phyloP scores from a whole-genome alignment of 2,113 vertebrate genomes.

The Paracanthobrama guichenoti region DNA sequence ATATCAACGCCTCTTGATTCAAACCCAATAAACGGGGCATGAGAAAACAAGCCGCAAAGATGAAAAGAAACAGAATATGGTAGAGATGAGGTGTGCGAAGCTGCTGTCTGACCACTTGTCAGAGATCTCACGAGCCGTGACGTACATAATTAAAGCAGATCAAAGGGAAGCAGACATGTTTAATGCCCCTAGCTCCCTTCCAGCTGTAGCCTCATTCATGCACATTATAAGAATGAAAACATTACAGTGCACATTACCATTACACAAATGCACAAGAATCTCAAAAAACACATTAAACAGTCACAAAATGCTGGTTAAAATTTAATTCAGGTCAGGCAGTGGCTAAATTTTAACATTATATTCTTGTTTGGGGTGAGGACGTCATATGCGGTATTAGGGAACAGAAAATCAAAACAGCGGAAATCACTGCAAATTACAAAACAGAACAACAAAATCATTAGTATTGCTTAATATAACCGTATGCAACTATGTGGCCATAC shows the following conservation, averaged over 20 bases:
- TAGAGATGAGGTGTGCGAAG: slow-evolving; percentile 5
- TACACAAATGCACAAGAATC: background rate
- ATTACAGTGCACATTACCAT: slow-evolving; percentile 1
- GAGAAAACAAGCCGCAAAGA: background rate
- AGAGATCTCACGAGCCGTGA: slow-evolving; percentile 31
- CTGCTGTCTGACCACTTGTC: slow-evolving; percentile 33
- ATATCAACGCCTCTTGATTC: background rate
- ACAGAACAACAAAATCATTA: background rate
- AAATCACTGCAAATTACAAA: slow-evolving; percentile 10
- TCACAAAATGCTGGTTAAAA: background rate
- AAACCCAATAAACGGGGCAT: background rate
- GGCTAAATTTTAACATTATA: background rate
- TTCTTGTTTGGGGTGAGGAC: background rate
- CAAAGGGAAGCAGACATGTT: slow-evolving; percentile 42
- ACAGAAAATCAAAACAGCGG: background rate
- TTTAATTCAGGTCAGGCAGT: background rate
- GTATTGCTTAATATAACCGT: background rate
- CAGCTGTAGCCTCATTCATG: slow-evolving; percentile 39
- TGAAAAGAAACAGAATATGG: slow-evolving; percentile 15
- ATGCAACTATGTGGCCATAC: background rate
- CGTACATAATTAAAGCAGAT: slow-evolving; percentile 36
- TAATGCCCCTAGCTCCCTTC: slow-evolving; percentile 34
- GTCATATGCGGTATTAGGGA: background rate
- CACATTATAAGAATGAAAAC: background rate
- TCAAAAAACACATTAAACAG: background rate